Evolutionary conservation across 2,888 invertebrate species (phyloP).

Genomic region (Parapristionchus giblindavisi): DNA sequence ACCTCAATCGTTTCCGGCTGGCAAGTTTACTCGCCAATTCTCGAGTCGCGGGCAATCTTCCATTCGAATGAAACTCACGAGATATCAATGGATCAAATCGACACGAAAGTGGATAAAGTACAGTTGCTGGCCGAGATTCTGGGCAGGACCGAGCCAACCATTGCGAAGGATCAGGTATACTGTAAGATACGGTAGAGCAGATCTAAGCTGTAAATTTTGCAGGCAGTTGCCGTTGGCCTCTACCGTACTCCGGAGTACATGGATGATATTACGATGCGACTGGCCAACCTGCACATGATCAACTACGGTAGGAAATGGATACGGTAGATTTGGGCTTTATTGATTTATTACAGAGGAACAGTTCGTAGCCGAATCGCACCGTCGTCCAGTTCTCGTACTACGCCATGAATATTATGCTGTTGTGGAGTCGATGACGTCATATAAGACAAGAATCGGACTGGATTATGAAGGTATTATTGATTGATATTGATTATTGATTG

Average conservation of each 20-base stretch:
- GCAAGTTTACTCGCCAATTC: slow-evolving; percentile 21
- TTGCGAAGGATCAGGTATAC: slow-evolving; percentile 53
- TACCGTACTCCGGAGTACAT: slow-evolving; percentile 24
- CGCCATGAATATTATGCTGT: slow-evolving; percentile 29
- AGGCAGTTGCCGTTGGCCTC: slow-evolving; percentile 23
- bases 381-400: slow-evolving; percentile 35
- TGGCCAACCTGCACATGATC: too few species aligned
- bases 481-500: too few species aligned
- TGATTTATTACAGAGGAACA: slow-evolving; percentile 10
- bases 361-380: slow-evolving; percentile 3
- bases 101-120: background rate
- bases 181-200: background rate
- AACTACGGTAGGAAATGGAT: too few species aligned
- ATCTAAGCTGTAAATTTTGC: background rate
- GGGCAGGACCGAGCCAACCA: slow-evolving; percentile 53
- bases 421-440: slow-evolving; percentile 30
- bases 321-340: too few species aligned
- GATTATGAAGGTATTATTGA: slow-evolving; percentile 26
- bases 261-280: too few species aligned
- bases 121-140: slow-evolving; percentile 54
- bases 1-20: slow-evolving; percentile 20
- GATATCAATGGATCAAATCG: slow-evolving; percentile 52
- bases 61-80: slow-evolving; percentile 58
- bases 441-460: slow-evolving; percentile 37
- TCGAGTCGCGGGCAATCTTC: slow-evolving; percentile 47